These are phyloP conservation scores for Tapirus terrestris DNA, from an alignment of 2,113 vertebrate species.

Conservation along the genomic window DNA sequence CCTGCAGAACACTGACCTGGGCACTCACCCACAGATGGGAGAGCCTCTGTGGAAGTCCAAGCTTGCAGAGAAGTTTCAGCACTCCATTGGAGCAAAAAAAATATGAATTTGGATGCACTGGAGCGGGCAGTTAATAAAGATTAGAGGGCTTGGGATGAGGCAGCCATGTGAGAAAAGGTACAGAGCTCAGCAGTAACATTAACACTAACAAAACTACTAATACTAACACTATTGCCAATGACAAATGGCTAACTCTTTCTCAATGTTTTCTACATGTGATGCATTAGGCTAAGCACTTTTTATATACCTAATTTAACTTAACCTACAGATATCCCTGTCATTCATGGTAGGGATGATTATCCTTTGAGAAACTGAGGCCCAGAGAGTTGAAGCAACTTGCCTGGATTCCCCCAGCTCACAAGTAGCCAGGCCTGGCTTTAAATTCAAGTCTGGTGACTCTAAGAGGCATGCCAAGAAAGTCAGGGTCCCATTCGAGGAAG, in stretches of 20 bases:
- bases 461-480: not conserved
- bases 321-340: not conserved
- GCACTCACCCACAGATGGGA: not conserved
- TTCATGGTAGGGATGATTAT: not conserved
- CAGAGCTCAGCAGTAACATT: not conserved
- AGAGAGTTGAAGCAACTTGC: not conserved
- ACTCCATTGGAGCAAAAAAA: not conserved
- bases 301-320: not conserved
- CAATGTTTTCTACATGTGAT: not conserved
- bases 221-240: not conserved
- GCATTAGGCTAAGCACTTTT: not conserved
- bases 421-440: not conserved
- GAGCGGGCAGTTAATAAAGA: not conserved
- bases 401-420: not conserved
- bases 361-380: not conserved
- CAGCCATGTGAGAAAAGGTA: not conserved
- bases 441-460: not conserved
- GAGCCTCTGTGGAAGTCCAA: not conserved
- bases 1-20: not conserved
- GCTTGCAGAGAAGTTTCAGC: not conserved
- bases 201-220: not conserved
- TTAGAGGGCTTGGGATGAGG: not conserved
- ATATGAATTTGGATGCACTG: not conserved
- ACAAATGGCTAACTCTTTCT: not conserved
- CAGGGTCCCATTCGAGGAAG: accelerated